A percentile compares a stretch with the other conserved stretches of the same genome.
These are phyloP conservation scores for Aplocera efformata DNA, from an alignment of 2,888 invertebrate genomes.

Conservation along the genomic window DNA sequence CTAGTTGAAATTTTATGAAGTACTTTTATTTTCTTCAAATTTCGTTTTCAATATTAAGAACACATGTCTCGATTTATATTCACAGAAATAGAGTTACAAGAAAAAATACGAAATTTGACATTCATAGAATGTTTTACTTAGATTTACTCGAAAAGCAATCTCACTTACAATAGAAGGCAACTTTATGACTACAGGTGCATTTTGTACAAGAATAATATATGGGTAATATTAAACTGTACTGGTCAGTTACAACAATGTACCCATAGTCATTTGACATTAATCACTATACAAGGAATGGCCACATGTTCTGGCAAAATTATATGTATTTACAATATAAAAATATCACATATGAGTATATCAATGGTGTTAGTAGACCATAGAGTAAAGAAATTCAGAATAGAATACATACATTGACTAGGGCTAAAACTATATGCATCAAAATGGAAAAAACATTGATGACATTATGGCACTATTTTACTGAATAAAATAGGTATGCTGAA, in stretches of 20 bases:
- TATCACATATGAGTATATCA: conserved; percentile 70
- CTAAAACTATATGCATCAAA: conserved; percentile 46
- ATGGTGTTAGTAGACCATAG: conserved; percentile 38
- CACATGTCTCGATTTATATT: conserved; percentile 9
- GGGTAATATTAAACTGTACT: not conserved
- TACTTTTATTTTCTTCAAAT: conserved; percentile 14
- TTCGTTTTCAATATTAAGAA: conserved; percentile 10
- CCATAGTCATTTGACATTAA: conserved; percentile 30
- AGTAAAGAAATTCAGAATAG: conserved; percentile 32
- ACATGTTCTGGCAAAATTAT: conserved; percentile 57
- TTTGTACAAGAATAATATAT: conserved; percentile 30
- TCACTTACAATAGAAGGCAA: conserved; percentile 48
- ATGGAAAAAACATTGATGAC: conserved; percentile 32
- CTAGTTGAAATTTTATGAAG: conserved; percentile 11
- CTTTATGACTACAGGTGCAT: conserved; percentile 42
- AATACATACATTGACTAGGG: conserved; percentile 60
- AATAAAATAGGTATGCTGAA: conserved; percentile 63
- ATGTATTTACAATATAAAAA: conserved; percentile 62
- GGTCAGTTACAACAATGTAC: conserved; percentile 30
- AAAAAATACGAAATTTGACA: conserved; percentile 54
- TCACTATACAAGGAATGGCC: conserved; percentile 57
- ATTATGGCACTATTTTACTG: conserved; percentile 74
- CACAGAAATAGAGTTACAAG: conserved; percentile 1
- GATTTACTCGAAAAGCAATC: conserved; percentile 63
- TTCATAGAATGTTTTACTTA: conserved; percentile 77